Base-by-base conservation (phyloP, 1,140 invertebrate genomes). In the Hylaeus anthracinus region DNA sequence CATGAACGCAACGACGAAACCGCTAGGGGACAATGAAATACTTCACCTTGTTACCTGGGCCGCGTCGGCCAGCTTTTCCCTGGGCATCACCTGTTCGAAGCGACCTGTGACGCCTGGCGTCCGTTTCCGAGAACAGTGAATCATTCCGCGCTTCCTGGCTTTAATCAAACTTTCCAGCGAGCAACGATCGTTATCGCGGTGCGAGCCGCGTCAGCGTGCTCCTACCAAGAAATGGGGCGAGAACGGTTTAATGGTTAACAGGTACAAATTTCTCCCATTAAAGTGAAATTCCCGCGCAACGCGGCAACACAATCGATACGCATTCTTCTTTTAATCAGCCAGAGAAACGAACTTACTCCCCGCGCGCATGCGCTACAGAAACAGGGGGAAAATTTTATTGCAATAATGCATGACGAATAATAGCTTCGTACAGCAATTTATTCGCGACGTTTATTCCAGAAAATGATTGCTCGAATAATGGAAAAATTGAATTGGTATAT, bases 181-280 rank as follows among this genome's bases (percentile, higher is more conserved):
- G 77, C 73, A 64, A 26, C 72, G 85, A 87, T 86, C 60, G 81
- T 65, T 86, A 80, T 80, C 77, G 51, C n/a, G 10, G 39, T 41
- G 5, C 51, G 39, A 14, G 39, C 10, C 70, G 55, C 26, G 51
- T 37, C 39, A 45, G n/a, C 43, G 37, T 15, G 72, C 64, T 14
- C 48, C 15, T 9, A 2, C 58, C 39, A 66, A 72, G 63, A 86
- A 83, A 58, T 60, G 61, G 66, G 53, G 45, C 71, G 82, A 72
- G 72, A 80, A 75, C 79, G 51, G 61, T 82, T 74, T 84, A 85
- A 67, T 60, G 65, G 61, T 75, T 86, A 78, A 86, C 60, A 64
- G 65, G 48, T 81, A 83, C 84, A 64, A 80, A 79, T 86, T 86
- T 86, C 85, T 72, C 73, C 75, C 70, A 86, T 87, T 87, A 86